These are phyloP conservation scores for Macquaria australasica DNA, from an alignment of 2,113 vertebrate genomes.

Conservation along the genomic window DNA sequence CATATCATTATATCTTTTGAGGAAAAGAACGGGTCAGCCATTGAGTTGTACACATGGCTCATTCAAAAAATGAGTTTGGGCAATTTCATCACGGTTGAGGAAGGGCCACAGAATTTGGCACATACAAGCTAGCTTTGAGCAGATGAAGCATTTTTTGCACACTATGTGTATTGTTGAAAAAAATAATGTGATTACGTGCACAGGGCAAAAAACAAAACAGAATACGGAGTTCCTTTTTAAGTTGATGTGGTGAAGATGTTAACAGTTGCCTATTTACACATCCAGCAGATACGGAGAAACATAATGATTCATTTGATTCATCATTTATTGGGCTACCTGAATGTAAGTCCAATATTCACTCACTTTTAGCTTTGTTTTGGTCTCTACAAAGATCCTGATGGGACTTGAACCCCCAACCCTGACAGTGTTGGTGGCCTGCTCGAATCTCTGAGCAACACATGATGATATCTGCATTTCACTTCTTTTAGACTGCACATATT, in stretches of 20 bases:
- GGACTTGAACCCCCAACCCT: conserved; percentile 13
- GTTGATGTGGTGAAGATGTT: background rate
- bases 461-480: background rate
- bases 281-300: background rate
- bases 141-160: too few relatives aligned
- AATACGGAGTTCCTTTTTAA: background rate
- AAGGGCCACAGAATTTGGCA: too few relatives aligned
- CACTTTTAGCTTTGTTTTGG: background rate
- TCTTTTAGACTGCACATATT: background rate
- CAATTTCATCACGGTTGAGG: too few relatives aligned
- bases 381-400: background rate
- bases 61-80: background rate
- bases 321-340: background rate
- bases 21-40: too few relatives aligned
- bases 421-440: background rate
- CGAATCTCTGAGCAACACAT: background rate
- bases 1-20: background rate
- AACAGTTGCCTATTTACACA: background rate
- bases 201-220: too few relatives aligned
- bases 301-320: background rate
- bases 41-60: background rate
- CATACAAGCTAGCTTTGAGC: too few relatives aligned
- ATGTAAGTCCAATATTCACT: background rate
- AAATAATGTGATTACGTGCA: background rate
- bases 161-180: background rate